Conservation (phyloP, 2,797 vertebrate species). For the Okamejei kenojei region DNA sequence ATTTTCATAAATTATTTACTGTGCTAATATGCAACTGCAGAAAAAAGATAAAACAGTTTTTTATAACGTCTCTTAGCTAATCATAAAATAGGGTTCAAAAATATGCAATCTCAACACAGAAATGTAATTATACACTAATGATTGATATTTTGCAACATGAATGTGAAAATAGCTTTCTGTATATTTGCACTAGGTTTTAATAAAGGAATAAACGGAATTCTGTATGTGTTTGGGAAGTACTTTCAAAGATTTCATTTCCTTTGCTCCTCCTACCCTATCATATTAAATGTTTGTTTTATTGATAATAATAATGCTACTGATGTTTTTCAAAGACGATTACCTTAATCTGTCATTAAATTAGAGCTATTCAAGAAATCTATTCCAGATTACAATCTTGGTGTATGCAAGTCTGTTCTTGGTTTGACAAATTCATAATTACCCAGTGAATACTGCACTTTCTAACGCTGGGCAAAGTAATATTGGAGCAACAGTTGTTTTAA, state of each 20-base stretch:
- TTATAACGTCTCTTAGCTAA: not conserved
- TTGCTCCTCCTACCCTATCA: not conserved
- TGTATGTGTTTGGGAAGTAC: not conserved
- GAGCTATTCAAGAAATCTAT: not conserved
- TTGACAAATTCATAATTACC: not conserved
- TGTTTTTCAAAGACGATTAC: not conserved
- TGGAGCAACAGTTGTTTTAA: too few relatives aligned
- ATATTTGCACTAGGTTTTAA: not conserved
- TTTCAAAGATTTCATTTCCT: constrained; percentile 2
- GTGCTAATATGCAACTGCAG: not conserved
- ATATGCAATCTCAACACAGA: not conserved
- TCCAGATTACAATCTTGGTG: not conserved
- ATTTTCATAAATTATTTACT: not conserved
- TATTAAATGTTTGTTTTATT: not conserved
- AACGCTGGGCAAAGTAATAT: too few relatives aligned
- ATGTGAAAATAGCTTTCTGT: not conserved
- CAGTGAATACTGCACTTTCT: not conserved
- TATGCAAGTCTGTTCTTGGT: not conserved
- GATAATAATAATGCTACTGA: not conserved
- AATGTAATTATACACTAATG: not conserved
- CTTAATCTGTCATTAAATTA: not conserved
- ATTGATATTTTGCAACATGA: not conserved
- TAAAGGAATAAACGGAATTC: not conserved
- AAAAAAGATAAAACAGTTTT: not conserved
- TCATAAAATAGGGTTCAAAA: not conserved